phyloP scores from a whole-genome alignment of 2,888 invertebrate species.

The Cephalotes varians region DNA sequence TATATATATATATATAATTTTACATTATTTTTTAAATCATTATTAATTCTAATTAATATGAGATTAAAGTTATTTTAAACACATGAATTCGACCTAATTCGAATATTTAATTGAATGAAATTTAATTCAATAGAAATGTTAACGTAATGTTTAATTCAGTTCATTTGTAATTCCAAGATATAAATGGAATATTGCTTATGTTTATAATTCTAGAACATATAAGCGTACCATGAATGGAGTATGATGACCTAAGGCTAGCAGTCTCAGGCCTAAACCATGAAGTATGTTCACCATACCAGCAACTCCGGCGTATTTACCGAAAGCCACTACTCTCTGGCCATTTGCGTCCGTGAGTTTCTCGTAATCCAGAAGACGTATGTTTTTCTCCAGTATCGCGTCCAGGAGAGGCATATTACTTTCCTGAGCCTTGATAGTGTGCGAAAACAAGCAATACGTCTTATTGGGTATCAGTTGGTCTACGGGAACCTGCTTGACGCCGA shows the following conservation, averaged over 20 bases:
- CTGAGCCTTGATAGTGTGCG: constrained; percentile 99
- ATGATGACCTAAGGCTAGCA: constrained; percentile 98
- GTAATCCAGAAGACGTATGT: constrained; percentile 98
- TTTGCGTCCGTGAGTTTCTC: constrained; percentile 97
- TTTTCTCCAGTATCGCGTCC: constrained; percentile 98
- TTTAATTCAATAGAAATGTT: not conserved
- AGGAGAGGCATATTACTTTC: constrained; percentile 98
- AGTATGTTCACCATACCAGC: constrained; percentile 99
- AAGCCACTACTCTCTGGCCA: constrained; percentile 97
- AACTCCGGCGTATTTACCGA: constrained; percentile 99
- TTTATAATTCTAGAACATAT: not conserved
- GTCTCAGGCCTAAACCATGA: constrained; percentile 97
- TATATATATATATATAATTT: not conserved
- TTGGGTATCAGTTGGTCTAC: constrained; percentile 96
- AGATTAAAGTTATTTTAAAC: not conserved
- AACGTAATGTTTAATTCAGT: not conserved
- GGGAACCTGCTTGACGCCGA: constrained; percentile 98
- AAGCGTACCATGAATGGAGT: constrained; percentile 97
- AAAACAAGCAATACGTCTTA: constrained; percentile 99
- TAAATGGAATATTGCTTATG: not conserved
- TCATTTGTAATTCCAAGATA: not conserved
- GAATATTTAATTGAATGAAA: not conserved
- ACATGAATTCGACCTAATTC: too few relatives aligned
- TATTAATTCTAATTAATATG: not conserved
- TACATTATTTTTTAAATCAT: not conserved